These are phyloP conservation scores for Bubalus kerabau DNA, from an alignment of 2,113 vertebrate genomes.

Conservation along the genomic window DNA sequence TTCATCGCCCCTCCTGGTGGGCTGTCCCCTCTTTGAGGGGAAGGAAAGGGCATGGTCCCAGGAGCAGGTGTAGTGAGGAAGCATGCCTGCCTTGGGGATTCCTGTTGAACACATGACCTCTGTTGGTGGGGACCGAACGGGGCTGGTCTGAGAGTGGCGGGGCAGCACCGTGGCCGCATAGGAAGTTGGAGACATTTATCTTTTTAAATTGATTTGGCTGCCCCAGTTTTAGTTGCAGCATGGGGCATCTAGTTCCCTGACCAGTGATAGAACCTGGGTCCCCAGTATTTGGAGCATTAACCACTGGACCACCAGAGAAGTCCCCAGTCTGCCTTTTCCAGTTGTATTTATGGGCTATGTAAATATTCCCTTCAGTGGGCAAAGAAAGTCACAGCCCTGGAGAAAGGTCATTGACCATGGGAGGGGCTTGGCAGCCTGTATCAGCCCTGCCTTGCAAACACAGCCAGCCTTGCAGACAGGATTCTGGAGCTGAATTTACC, in stretches of 20 bases:
- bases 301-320: background rate
- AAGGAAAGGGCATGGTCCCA: background rate
- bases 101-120: background rate
- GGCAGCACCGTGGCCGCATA: background rate
- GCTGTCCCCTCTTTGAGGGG: background rate
- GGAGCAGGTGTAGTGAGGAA: background rate
- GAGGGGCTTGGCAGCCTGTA: background rate
- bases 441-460: background rate
- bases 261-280: background rate
- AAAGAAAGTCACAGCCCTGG: background rate
- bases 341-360: background rate
- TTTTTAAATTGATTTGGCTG: background rate
- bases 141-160: background rate
- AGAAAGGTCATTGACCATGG: background rate
- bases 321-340: background rate
- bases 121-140: background rate
- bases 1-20: background rate
- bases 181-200: background rate
- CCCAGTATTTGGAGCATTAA: background rate
- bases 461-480: background rate
- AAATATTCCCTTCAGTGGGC: background rate
- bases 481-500: background rate
- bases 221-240: background rate
- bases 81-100: background rate
- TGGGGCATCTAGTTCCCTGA: background rate